A percentile compares a stretch with the other conserved stretches of the same genome.
Evolutionary conservation across 2,113 vertebrate genomes (phyloP).

Genomic region (Vireo altiloquus): DNA sequence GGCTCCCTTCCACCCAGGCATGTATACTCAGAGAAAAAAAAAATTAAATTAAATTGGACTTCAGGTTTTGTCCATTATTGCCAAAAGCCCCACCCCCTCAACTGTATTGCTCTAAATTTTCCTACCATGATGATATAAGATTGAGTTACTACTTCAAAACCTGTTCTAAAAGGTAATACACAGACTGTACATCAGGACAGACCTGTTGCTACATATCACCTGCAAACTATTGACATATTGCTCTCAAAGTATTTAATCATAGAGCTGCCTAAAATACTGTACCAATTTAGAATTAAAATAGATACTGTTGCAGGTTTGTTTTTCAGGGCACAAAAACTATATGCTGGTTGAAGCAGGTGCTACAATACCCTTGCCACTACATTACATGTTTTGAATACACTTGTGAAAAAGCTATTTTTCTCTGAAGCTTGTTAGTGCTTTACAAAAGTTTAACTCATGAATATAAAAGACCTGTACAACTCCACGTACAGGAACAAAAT

Average conservation of each 20-base stretch:
- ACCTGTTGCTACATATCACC: constrained; percentile 66
- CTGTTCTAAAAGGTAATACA: constrained; percentile 57
- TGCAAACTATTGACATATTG: constrained; percentile 66
- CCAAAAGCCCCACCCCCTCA: constrained; percentile 53
- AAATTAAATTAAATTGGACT: constrained; percentile 56
- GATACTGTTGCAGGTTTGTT: constrained; percentile 54
- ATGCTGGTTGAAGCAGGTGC: constrained; percentile 55
- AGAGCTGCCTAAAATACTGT: constrained; percentile 67
- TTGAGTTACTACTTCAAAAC: constrained; percentile 55
- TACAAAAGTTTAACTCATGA: constrained; percentile 56
- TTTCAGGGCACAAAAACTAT: constrained; percentile 44
- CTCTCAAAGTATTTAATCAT: constrained; percentile 67
- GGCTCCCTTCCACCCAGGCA: constrained; percentile 61
- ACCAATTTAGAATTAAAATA: constrained; percentile 41
- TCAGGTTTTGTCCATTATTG: constrained; percentile 62
- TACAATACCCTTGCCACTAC: constrained; percentile 49
- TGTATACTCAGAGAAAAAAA: constrained; percentile 33
- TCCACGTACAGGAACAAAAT: constrained; percentile 67
- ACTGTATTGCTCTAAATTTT: constrained; percentile 70
- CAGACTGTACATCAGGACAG: constrained; percentile 61
- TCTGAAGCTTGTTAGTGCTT: constrained; percentile 60
- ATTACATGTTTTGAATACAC: background rate
- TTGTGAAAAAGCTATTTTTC: constrained; percentile 48
- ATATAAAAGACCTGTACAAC: constrained; percentile 66
- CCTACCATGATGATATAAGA: constrained; percentile 61